Percentiles rank a stretch among this genome's conserved stretches.
Conservation (phyloP, 2,113 vertebrate species). For the Prionailurus bengalensis region DNA sequence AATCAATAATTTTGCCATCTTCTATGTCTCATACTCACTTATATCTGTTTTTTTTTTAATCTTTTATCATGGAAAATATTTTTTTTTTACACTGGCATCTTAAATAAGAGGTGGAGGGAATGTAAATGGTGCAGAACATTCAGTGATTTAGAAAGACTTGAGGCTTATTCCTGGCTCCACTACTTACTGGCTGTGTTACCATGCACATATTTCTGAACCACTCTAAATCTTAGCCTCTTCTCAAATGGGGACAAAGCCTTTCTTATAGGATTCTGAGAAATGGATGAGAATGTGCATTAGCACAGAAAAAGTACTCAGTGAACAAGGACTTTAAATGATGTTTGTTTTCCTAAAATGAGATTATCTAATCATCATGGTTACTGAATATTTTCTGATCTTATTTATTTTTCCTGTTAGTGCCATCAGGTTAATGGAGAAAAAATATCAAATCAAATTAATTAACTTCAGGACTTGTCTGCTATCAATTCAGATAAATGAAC, state of each 20-base stretch:
- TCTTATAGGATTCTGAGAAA: neutral
- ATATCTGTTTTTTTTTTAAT: neutral
- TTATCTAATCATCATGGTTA: neutral
- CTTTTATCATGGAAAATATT: neutral
- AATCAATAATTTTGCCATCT: neutral
- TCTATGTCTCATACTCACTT: neutral
- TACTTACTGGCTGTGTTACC: neutral
- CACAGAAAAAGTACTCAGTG: neutral
- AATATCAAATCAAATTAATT: conserved; percentile 1
- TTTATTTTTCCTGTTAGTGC: neutral
- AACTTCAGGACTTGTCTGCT: conserved; percentile 24
- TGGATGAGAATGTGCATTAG: neutral
- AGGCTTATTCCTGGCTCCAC: neutral
- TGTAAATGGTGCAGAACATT: neutral
- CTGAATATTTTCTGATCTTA: neutral
- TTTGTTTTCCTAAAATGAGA: neutral
- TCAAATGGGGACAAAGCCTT: neutral
- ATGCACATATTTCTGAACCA: neutral
- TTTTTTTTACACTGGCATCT: neutral
- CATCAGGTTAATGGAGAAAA: neutral
- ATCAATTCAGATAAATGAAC: neutral
- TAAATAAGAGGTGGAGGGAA: neutral
- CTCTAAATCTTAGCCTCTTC: neutral
- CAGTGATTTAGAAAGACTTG: neutral
- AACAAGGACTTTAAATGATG: neutral